Conservation (phyloP, 2,113 vertebrate species). For the Aptenodytes forsteri region DNA sequence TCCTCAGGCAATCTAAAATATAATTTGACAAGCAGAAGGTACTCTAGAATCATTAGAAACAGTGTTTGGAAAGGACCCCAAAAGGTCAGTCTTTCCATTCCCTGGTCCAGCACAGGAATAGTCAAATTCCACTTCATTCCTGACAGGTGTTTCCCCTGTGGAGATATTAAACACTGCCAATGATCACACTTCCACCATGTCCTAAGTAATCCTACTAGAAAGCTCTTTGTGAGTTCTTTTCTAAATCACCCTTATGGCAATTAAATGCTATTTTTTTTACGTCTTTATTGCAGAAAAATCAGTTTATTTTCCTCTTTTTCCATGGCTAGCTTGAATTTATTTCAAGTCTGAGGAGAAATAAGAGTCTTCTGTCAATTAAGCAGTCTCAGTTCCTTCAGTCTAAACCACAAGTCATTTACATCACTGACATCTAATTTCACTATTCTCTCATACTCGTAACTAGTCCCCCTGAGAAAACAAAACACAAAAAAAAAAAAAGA, state of each 20-base stretch:
- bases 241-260: not conserved
- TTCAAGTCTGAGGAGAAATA: not conserved
- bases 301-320: not conserved
- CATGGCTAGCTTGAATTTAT: not conserved
- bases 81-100: not conserved
- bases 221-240: not conserved
- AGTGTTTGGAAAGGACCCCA: not conserved
- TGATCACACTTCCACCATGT: not conserved
- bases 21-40: not conserved
- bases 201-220: not conserved
- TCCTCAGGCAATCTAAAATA: not conserved
- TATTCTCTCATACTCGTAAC: not conserved
- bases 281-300: not conserved
- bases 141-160: not conserved
- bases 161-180: not conserved
- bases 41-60: not conserved
- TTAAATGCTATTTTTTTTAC: not conserved
- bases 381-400: not conserved
- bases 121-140: not conserved
- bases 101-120: not conserved
- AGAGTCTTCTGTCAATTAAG: not conserved
- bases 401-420: not conserved
- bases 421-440: not conserved
- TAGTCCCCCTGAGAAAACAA: not conserved
- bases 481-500: accelerated